Base-by-base conservation (phyloP, 1,140 invertebrate species). In the Achatina immaculata region DNA sequence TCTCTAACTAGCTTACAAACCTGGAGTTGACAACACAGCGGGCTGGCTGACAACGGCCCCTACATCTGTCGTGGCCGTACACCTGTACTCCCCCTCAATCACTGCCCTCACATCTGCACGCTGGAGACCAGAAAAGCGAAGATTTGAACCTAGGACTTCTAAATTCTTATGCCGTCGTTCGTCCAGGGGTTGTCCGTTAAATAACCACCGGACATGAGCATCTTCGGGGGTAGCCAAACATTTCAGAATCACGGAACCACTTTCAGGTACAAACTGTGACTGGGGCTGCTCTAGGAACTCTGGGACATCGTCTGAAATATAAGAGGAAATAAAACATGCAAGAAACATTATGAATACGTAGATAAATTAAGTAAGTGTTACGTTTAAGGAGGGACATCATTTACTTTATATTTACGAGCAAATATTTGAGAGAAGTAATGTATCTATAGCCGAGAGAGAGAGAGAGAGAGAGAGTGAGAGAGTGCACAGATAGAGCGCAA, bases 31-130 rank as follows among this genome's bases (percentile, higher is more conserved):
- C 81, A 81, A 24, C 1, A 72, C 31, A 0, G 81, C 81, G 9
- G 81, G 81, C 43, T 71, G 43, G 31, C 74, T 77, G 65, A 81
- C 65, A 19, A 81, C 51, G 6, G 74, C 78, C 34, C 81, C 81
- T 1, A 58, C n/a, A 7, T 6, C 40, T 36, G 74, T 81, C 31
- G 73, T 78, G 75, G 81, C 81, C 11, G 81, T 81, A 34, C 81
- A 81, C 36, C 81, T 0, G 68, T 81, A 81, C 68, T 81, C 81
- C 9, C 81, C 81, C 28, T 75, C 58, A 36, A 76, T 81, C 24
- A 42, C 62, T 6, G 16, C 28, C 19, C 43, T 51, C 16, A 24
- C 4, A 9, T n/a, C 58, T 19, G 65, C 36, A 66, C 78, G 74
- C 24, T 51, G 62, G 34, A 76, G 65, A 43, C 28, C 43, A 34